Base-by-base conservation (phyloP, 2,888 invertebrate species). In the Leptogaster cylindrica region DNA sequence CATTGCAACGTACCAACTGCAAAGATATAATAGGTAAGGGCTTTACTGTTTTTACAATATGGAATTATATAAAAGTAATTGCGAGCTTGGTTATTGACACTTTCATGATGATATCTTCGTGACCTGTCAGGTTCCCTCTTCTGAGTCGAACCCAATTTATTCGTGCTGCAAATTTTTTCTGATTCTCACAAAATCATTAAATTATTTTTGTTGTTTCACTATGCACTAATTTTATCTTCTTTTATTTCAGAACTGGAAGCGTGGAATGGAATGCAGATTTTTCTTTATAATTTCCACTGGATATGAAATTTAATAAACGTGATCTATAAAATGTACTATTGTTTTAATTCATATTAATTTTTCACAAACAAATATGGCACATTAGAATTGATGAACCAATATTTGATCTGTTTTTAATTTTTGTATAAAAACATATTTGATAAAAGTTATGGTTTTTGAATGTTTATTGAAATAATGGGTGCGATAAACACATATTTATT, bases 21-120 rank as follows among this genome's bases (percentile, higher is more conserved):
- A 12, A 39, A 39, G 5, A 39, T 10, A 39, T 46, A 20, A 18
- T 4, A 46, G 20, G 46, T 46, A 46, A 46, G 20, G 7, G n/a
- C n/a, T n/a, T n/a, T 25, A 48, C 12, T 48, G 23, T 16, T 44
- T 8, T 20, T 44, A 46, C 8, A 8, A 31, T 6, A 31, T n/a
- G 18, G 46, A 5, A 20, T 2, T 20, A 18, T 18, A n/a, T 18
- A 5, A 46, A 46, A 23, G 46, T 46, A 18, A 46, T 27, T 50
- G 7, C 20, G 1, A 44, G n/a, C 12, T 50, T n/a, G 1, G 14
- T 18, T n/a, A 7, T 23, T 18, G 10, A 36, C 16, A 16, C 41
- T 18, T 48, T 14, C n/a, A 69, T 75, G 75, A 75, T 76, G 75
- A 73, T 71, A 65, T n/a, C 18, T n/a, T 27, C 10, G 28, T 50